Evolutionary conservation across 2,888 invertebrate species (phyloP), one percentile per base, ranked within the genome.

Genomic region (Leptopilina drosophilae): DNA sequence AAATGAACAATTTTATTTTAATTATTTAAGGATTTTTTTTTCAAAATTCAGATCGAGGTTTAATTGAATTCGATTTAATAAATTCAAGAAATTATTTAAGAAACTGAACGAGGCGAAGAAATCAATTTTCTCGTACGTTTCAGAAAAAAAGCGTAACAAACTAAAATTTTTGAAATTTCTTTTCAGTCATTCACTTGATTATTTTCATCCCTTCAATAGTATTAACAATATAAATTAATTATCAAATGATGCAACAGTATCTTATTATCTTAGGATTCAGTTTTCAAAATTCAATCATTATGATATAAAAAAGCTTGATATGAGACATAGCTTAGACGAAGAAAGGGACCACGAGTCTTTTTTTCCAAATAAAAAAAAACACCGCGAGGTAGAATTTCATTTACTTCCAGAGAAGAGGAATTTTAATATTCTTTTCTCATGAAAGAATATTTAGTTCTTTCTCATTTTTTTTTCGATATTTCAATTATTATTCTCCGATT

Each of bases 401-500:
- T 42, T 42, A 42, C 42, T 42, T 42, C 6, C 42, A 8, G 1
- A 42, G 1, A 42, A 42, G 7, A 42, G 8, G 42, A 42, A 8
- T 42, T 8, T 33, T 33, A 33, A 33, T 33, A 33, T 33, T 33
- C 33, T 5, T 33, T 3, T 33, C 3, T 33, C 4, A 33, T 33
- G 5, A 33, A 33, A 33, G 33, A 33, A 33, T 33, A 42, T 42
- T 42, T 42, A 42, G 6, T 42, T 42, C 42, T 7, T 49, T 49
- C 12, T 12, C 33, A 73, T 33, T 11, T 56, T 64, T 66, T 33
- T 33, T 5, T 33, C 33, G 42, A 14, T 65, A 20, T 81, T 20
- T 85, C 59, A 89, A 86, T 93, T 93, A 92, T 94, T 94, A 87
- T 95, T 94, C 0, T 95, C 94, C 66, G 94, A 93, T 88, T 94